These are phyloP conservation scores for Actinia equina DNA, from an alignment of 64 coral and sea anemone species.

Conservation along the genomic window DNA sequence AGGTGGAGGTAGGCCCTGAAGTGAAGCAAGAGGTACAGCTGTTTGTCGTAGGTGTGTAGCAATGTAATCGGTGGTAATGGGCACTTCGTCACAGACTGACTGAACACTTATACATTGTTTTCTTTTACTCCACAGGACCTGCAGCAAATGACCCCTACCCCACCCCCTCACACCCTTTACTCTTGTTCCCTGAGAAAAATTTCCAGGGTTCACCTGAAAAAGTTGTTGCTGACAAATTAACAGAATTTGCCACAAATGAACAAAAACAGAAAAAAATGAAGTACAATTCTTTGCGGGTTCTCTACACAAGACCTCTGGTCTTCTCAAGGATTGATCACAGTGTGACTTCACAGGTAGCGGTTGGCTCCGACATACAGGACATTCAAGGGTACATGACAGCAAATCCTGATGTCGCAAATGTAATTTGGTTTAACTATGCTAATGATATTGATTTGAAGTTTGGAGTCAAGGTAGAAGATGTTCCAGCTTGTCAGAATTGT, in stretches of 20 bases:
- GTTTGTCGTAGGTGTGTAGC: too few relatives aligned
- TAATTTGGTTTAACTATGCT: constrained; percentile 90
- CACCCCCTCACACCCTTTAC: constrained; percentile 65
- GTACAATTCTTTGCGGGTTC: constrained; percentile 73
- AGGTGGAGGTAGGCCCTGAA: too few relatives aligned
- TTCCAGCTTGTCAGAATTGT: constrained; percentile 66
- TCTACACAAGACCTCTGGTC: constrained; percentile 66
- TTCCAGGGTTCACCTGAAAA: constrained; percentile 73
- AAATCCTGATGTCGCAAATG: constrained; percentile 72
- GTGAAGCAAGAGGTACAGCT: background rate
- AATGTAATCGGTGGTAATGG: too few relatives aligned
- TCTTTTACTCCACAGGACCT: constrained; percentile 55
- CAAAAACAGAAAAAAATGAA: constrained; percentile 58
- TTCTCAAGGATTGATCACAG: constrained; percentile 85
- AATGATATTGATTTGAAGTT: constrained; percentile 75
- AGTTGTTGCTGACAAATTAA: constrained; percentile 50
- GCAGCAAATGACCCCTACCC: constrained; percentile 38
- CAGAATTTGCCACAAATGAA: constrained; percentile 74
- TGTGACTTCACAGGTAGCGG: constrained; percentile 32
- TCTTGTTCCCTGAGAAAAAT: constrained; percentile 75
- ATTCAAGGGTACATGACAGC: constrained; percentile 68
- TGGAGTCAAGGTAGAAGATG: constrained; percentile 76
- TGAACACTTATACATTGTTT: background rate
- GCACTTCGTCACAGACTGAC: too few relatives aligned
- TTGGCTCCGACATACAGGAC: constrained; percentile 80